Base-by-base conservation (phyloP, 2,113 vertebrate genomes). In the Aplodontia rufa region DNA sequence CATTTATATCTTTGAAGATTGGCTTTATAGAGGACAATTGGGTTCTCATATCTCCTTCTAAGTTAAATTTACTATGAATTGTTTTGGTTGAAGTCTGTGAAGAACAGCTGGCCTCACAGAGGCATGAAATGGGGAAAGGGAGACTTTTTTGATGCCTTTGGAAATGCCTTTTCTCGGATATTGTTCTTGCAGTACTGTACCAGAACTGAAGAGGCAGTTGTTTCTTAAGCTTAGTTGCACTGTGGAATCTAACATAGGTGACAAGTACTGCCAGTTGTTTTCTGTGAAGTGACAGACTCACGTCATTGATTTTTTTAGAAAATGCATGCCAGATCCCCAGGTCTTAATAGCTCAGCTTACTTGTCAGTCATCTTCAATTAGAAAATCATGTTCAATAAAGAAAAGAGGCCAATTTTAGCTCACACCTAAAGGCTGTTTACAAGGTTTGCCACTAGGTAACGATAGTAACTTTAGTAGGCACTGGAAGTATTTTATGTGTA, bases 261-360 rank as follows among this genome's bases (percentile, higher is more conserved):
- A 30, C 74, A 87, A 47, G 22, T 55, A 72, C 37, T 40, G 22
- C 37, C n/a, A 26, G 5, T 76, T 76, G 45, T 80, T 74, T 74
- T 49, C 24, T 74, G 35, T 62, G 30, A 92, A 58, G 74, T 26
- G 58, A 30, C 6, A 55, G n/a, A 26, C 20, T 53, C 32, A n/a
- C 58, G 85, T 86, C 10, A 45, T 51, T 94, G 47, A 28, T 82
- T 94, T 80, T 80, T 71, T n/a, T n/a, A 84, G 55, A 92, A 85
- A 51, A 66, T 17, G 20, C 16, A 51, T 78, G 71, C 75, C 92
- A 76, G 26, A 64, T 71, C 26, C 9, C 4, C 12, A 71, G 47
- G 8, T 82, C 64, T 76, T 64, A 42, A 32, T 6, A 88, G 85
- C 80, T 82, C 4, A 64, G 9, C 82, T 71, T n/a, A 22, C 47